These are phyloP conservation scores for Dinomys branickii DNA, from an alignment of 2,113 vertebrate species.

Conservation along the genomic window DNA sequence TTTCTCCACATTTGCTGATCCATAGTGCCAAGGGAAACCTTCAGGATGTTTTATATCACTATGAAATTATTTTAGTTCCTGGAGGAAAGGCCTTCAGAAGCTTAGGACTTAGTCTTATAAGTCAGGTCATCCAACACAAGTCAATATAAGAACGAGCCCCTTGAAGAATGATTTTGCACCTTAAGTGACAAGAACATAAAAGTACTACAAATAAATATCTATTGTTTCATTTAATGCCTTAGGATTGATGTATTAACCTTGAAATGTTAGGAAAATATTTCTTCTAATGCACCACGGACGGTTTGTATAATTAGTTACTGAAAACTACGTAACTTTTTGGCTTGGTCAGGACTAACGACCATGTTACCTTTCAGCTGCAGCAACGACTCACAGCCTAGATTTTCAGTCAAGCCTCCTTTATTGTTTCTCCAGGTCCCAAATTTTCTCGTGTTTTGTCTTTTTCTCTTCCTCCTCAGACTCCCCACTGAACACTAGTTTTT, in stretches of 20 bases:
- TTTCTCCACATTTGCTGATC: background rate
- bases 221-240: background rate
- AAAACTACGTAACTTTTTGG: background rate
- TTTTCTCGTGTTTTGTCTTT: background rate
- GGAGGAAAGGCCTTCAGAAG: slow-evolving; percentile 26
- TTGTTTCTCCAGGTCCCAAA: background rate
- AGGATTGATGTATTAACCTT: slow-evolving; percentile 1
- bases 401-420: background rate
- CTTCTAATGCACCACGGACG: background rate
- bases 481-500: background rate
- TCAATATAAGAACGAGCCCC: background rate
- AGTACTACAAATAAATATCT: background rate
- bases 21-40: background rate
- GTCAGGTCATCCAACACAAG: background rate
- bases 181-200: slow-evolving; percentile 3
- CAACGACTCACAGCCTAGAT: background rate
- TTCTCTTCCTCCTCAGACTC: background rate
- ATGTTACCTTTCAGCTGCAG: background rate
- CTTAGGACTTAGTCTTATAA: background rate
- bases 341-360: background rate
- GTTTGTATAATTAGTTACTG: background rate
- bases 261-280: slow-evolving; percentile 25
- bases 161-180: slow-evolving; percentile 10
- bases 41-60: background rate
- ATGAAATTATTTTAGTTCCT: slow-evolving; percentile 15